Conservation (phyloP, 2,113 vertebrate genomes). For the Eretmochelys imbricata region DNA sequence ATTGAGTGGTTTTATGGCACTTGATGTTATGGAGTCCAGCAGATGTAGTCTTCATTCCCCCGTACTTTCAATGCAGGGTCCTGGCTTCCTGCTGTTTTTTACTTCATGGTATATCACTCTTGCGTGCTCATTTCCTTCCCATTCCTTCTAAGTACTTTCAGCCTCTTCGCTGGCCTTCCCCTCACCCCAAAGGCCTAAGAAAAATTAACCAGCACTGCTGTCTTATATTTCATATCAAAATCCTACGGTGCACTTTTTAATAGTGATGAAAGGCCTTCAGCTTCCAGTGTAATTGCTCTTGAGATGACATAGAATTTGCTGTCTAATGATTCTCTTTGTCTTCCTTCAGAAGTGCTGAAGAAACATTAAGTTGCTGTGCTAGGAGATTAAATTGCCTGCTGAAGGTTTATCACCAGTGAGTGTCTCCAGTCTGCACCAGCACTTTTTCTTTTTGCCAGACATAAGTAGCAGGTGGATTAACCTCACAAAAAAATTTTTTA, state of each 20-base stretch:
- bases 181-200: not conserved
- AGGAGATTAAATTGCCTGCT: conserved; percentile 35
- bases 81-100: conserved; percentile 48
- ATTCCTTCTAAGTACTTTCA: not conserved
- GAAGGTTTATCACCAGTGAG: conserved; percentile 25
- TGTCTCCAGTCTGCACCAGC: not conserved
- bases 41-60: not conserved
- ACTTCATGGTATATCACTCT: conserved; percentile 11
- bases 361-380: not conserved
- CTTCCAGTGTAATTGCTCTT: conserved; percentile 50
- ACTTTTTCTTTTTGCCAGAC: conserved; percentile 43
- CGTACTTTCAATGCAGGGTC: conserved; percentile 48
- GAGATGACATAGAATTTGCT: conserved; percentile 51
- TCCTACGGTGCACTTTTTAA: conserved; percentile 20
- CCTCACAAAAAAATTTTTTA: not conserved
- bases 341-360: conserved; percentile 35
- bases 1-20: conserved; percentile 50
- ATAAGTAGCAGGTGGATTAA: conserved; percentile 41
- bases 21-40: conserved; percentile 23
- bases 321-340: conserved; percentile 47
- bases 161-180: not conserved
- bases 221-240: not conserved
- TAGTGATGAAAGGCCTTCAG: conserved; percentile 13
- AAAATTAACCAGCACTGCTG: not conserved
- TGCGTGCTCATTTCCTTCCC: not conserved